phyloP scores from a whole-genome alignment of 2,888 invertebrate genomes.

The Callimorpha dominula region DNA sequence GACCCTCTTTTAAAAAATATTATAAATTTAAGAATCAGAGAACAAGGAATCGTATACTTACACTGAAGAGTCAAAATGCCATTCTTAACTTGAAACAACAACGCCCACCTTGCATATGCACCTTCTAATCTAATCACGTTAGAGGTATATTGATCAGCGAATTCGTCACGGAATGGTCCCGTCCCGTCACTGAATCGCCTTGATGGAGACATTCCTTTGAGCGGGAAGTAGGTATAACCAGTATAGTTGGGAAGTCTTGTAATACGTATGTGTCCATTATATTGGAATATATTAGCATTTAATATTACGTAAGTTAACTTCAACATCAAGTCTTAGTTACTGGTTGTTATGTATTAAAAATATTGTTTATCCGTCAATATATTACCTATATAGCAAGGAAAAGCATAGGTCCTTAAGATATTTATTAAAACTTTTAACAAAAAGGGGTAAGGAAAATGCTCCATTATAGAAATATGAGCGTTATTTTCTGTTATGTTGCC shows the following conservation, averaged over 20 bases:
- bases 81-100: conserved; percentile 27
- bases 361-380: too few relatives aligned
- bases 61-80: conserved; percentile 4
- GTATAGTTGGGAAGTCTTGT: conserved; percentile 39
- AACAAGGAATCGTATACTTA: neutral
- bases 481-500: too few relatives aligned
- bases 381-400: too few relatives aligned
- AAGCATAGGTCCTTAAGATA: neutral
- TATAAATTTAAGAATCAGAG: too few relatives aligned
- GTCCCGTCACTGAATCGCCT: conserved; percentile 71
- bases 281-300: neutral
- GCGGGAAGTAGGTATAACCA: conserved; percentile 73
- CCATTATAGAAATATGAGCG: too few relatives aligned
- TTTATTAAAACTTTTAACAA: neutral
- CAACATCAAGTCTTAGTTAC: neutral
- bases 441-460: too few relatives aligned
- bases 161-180: conserved; percentile 48
- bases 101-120: conserved; percentile 44
- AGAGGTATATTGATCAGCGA: conserved; percentile 36
- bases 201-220: conserved; percentile 72
- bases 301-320: neutral
- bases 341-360: too few relatives aligned
- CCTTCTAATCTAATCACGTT: conserved; percentile 22
- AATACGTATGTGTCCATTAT: conserved; percentile 25
- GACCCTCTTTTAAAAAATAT: too few relatives aligned